Evolutionary conservation across 2,113 vertebrate genomes (phyloP).

Genomic region (Rhegmatorhina hoffmannsi): DNA sequence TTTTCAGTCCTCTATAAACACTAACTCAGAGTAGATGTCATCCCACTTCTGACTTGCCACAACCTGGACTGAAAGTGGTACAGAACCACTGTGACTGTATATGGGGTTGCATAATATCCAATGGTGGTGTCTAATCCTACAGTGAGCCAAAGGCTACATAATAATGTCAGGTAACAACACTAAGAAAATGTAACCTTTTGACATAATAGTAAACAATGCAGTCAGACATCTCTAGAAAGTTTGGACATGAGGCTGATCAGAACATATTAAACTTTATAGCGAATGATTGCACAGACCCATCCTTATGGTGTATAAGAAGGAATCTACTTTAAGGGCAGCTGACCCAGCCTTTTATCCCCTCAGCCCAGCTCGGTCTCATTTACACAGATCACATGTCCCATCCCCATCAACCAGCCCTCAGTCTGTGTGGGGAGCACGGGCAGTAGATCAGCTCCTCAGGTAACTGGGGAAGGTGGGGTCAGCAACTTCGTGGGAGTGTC

Average conservation of each 20-base stretch:
- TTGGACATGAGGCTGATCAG: rapidly evolving
- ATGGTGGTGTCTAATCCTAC: background rate
- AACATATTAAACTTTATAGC: background rate
- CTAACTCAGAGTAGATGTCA: background rate
- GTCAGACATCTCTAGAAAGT: background rate
- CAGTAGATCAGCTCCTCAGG: too few relatives aligned
- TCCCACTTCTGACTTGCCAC: background rate
- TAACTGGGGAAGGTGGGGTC: too few relatives aligned
- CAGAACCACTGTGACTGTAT: background rate
- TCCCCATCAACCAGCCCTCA: too few relatives aligned
- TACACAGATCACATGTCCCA: too few relatives aligned
- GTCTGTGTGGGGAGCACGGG: too few relatives aligned
- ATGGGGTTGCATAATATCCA: background rate
- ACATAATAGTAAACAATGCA: too few relatives aligned
- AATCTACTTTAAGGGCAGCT: too few relatives aligned
- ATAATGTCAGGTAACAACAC: background rate
- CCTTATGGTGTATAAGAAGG: too few relatives aligned
- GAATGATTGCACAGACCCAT: too few relatives aligned
- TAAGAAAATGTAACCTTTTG: background rate
- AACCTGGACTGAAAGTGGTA: background rate
- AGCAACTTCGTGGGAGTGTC: too few relatives aligned
- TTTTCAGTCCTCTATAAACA: background rate
- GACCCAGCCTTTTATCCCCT: too few relatives aligned
- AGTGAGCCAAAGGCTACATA: background rate
- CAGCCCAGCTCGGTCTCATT: too few relatives aligned